Evolutionary conservation across 2,797 vertebrate genomes (phyloP), one percentile per base, ranked within the genome.

Genomic region (Podargus strigoides): DNA sequence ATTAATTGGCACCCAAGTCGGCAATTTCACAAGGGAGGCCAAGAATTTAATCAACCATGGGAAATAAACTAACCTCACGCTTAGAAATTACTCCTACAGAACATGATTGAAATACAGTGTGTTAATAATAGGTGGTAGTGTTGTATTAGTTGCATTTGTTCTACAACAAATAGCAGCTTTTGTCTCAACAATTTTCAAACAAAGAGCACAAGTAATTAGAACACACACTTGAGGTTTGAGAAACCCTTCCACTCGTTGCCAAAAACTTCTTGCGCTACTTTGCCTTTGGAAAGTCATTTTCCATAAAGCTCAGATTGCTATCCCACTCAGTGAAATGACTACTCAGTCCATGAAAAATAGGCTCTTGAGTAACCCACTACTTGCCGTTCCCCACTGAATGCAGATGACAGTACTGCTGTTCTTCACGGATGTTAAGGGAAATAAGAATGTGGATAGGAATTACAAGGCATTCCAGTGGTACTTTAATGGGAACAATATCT

Each of bases 21-120:
- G 83, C 86, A 92, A n/a, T 92, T 95, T 87, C 97, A 97, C 96
- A 96, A 98, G 97, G 94, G 97, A 97, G 95, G 97, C 97, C 97
- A 98, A 98, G 97, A 98, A 97, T 96, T 90, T 95, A 95, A 96
- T 96, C 95, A 94, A 49, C 72, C 89, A 72, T 90, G 60, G 83
- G 92, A 92, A 96, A 93, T 80, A 93, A 94, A 94, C 85, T 78
- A 90, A 95, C 72, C 64, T 93, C 55, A 27, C 23, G 62, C 79
- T 81, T 56, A 56, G 78, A 91, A 93, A 90, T 52, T 26, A 50
- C 78, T 93, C 75, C 85, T 73, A 58, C 46, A 93, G 77, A 83
- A 69, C 68, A 75, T 3, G 3, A 72, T 32, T 87, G 79, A 88
- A 93, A 56, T 76, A 10, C 44, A 84, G 77, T 1, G 34, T 73